Evolutionary conservation across 2,797 vertebrate genomes (phyloP), one percentile per base, ranked within the genome.

Genomic region (Naso thynnoides): DNA sequence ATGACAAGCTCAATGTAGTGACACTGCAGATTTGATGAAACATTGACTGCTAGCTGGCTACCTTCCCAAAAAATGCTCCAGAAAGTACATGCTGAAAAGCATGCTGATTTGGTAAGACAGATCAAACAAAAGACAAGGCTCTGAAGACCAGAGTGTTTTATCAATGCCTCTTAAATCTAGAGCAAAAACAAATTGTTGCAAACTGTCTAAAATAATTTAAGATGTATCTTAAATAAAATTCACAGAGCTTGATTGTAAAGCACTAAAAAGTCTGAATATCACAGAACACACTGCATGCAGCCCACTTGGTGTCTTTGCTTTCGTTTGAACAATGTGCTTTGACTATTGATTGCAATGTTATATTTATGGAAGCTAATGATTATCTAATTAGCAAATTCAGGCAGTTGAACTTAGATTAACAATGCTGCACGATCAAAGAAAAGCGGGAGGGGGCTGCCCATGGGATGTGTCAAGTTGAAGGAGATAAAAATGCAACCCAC

Each of bases 401-500:
- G 48, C 77, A 62, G 81, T 70, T 29, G 79, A 62, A 76, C 53
- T 69, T 5, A 57, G 41, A 82, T 82, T 62, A 81, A 57, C 70
- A 71, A 76, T 69, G 57, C 70, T 73, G 59, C 42, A 23, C 81
- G 83, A 90, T 87, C 71, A 89, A 86, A 90, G 82, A 58, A 81
- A 42, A 85, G 81, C 23, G 63, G 76, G 71, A 81, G 58, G 52
- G 24, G 26, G 42, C 48, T 29, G 23, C 90, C 83, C 61, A 48
- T 76, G 86, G 82, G 86, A 86, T 23, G 67, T 68, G 81, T 79
- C 8, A 39, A 83, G 73, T 33, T 48, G 76, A 82, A 79, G 74
- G 41, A 80, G 84, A 85, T 86, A 88, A 88, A 83, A 69, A 83
- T 1, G 39, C 57, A 74, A 74, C 70, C 70, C 70, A 58, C 66